These are phyloP conservation scores for Imbricaverruca yamaguchii DNA, from an alignment of 2,888 invertebrate species.

Conservation along the genomic window DNA sequence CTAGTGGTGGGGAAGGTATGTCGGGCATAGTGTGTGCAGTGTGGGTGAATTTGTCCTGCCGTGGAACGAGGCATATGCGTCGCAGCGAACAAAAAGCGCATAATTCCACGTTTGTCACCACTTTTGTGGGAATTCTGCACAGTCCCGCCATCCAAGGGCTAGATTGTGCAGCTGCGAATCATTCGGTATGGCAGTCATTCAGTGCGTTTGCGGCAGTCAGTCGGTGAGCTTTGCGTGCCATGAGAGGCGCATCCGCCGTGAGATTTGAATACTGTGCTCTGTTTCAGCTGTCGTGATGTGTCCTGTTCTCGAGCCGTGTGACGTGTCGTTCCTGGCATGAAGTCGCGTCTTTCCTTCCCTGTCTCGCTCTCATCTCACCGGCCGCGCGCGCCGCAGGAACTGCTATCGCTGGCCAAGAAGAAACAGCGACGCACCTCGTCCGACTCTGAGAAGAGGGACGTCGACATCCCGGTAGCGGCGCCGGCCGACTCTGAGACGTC, in stretches of 20 bases:
- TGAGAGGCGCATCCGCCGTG: too few species aligned
- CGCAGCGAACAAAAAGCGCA: too few species aligned
- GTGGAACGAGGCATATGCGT: neutral
- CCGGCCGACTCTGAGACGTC: conserved; percentile 32
- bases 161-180: too few species aligned
- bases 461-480: conserved; percentile 2
- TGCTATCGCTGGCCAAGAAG: conserved; percentile 29
- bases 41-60: neutral
- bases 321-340: neutral
- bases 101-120: too few species aligned
- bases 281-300: too few species aligned
- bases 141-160: too few species aligned
- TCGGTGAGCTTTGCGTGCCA: too few species aligned
- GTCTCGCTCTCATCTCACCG: neutral
- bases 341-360: neutral
- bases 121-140: too few species aligned
- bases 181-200: too few species aligned
- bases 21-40: neutral
- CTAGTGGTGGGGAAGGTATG: too few species aligned
- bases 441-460: conserved; percentile 23
- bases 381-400: conserved; percentile 24
- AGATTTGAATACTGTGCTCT: too few species aligned
- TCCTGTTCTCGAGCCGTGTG: neutral
- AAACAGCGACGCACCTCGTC: conserved; percentile 27
- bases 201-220: too few species aligned